Evolutionary conservation across 92 coral and sea anemone genomes (phyloP), one percentile per base, ranked within the genome.

Genomic region (Phymanthus crucifer): DNA sequence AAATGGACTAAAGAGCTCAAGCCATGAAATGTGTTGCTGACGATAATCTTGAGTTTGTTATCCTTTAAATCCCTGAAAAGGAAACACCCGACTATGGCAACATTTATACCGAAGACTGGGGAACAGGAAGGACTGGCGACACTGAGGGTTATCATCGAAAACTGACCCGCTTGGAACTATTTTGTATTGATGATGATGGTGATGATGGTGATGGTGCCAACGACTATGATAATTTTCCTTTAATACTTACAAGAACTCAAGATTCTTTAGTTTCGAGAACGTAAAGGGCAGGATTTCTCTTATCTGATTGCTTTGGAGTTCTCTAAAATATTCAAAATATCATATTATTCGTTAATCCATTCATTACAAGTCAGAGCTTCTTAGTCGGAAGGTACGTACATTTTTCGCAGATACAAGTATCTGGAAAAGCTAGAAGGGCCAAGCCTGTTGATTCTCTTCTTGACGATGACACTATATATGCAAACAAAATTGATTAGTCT

Each of bases 181-280:
- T n/a, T n/a, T n/a, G n/a, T n/a, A n/a, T n/a, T n/a, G n/a, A n/a
- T n/a, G n/a, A n/a, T n/a, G n/a, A n/a, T n/a, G n/a, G n/a, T n/a
- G n/a, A n/a, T n/a, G n/a, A n/a, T n/a, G n/a, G n/a, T n/a, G n/a
- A n/a, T n/a, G n/a, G n/a, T 38, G 43, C 43, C 5, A 38, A 38
- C 43, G 43, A 38, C 5, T 33, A 29, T 43, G 4, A 26, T 32
- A 19, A 17, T 35, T 11, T 34, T 21, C 27, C 31, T 48, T 3
- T 19, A 12, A 40, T 70, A 91, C 96, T 91, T 91, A 91, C 96
- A 92, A 73, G 3, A n/a, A 21, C 46, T 72, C 37, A 9, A 92
- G 91, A 6, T 70, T 72, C 67, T 32, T 48, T 54, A 80, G 76
- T 16, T 83, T 79, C 14, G 78, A 76, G 73, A 92, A 92, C 19